A percentile compares a stretch with the other conserved stretches of the same genome.
Evolutionary conservation across 1,140 invertebrate genomes (phyloP).

Genomic region (Drosophila neocordata): DNA sequence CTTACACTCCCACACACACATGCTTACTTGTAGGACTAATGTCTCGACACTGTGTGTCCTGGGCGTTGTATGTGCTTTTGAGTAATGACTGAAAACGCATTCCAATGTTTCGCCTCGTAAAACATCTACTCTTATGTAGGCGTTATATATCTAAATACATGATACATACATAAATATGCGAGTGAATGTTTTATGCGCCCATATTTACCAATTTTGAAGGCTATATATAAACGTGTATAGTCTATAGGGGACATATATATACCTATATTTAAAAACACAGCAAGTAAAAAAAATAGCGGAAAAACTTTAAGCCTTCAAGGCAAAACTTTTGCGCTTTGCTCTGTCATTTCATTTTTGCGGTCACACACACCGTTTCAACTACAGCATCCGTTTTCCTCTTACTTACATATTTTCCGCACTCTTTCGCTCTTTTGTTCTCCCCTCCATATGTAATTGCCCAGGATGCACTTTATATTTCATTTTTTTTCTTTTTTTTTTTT

Average conservation of each 20-base stretch:
- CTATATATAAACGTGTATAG: constrained; percentile 65
- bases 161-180: constrained; percentile 4
- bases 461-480: constrained; percentile 69
- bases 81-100: constrained; percentile 71
- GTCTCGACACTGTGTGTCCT: constrained; percentile 48
- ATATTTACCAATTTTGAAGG: constrained; percentile 59
- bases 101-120: constrained; percentile 65
- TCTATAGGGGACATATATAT: constrained; percentile 21
- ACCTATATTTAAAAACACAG: constrained; percentile 28
- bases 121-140: too few species aligned
- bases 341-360: constrained; percentile 41
- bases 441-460: constrained; percentile 74
- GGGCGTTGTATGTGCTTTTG: constrained; percentile 50
- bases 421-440: constrained; percentile 38
- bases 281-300: constrained; percentile 12
- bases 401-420: constrained; percentile 36
- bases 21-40: constrained; percentile 1
- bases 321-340: constrained; percentile 26
- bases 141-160: not conserved
- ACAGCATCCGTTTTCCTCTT: constrained; percentile 49
- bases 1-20: not conserved
- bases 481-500: constrained; percentile 15
- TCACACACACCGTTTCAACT: constrained; percentile 41
- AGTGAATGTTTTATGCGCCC: not conserved
- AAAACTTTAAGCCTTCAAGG: constrained; percentile 41